Conservation (phyloP, 2,113 vertebrate genomes). For the Paralichthys olivaceus region DNA sequence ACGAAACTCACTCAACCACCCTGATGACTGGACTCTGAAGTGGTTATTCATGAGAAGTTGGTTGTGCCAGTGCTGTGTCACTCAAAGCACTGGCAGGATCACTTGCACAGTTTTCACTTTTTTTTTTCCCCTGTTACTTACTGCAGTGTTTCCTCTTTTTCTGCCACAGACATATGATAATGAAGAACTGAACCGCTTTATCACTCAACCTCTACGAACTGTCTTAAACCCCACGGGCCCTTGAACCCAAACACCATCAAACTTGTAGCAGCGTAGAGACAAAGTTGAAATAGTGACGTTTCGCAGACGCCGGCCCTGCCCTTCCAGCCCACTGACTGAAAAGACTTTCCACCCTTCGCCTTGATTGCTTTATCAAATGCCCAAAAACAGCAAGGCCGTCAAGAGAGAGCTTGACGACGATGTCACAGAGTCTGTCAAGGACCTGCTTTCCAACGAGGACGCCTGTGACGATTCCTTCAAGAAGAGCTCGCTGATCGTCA, state of each 20-base stretch:
- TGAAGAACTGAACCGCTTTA: conserved; percentile 75
- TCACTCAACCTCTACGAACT: neutral
- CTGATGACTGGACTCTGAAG: neutral
- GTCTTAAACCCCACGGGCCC: neutral
- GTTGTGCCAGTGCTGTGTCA: neutral
- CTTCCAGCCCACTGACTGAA: conserved; percentile 16
- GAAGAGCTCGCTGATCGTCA: conserved; percentile 91
- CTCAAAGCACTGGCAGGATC: too few relatives aligned
- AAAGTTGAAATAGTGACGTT: conserved; percentile 11
- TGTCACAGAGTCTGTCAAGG: conserved; percentile 95
- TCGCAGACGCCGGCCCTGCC: conserved; percentile 12
- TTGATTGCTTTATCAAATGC: conserved; percentile 89
- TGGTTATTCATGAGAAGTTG: neutral
- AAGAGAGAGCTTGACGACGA: conserved; percentile 98
- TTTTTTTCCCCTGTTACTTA: neutral
- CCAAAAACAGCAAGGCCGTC: conserved; percentile 96
- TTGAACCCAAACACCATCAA: neutral
- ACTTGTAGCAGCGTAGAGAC: neutral
- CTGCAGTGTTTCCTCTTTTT: neutral
- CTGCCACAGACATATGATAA: conserved; percentile 74
- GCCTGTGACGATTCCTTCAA: conserved; percentile 93
- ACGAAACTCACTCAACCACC: neutral
- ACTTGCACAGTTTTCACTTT: neutral
- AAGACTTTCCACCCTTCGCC: conserved; percentile 74
- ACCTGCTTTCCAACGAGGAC: conserved; percentile 97